phyloP scores from a whole-genome alignment of 2,113 vertebrate species.

The Poeciliopsis prolifica region DNA sequence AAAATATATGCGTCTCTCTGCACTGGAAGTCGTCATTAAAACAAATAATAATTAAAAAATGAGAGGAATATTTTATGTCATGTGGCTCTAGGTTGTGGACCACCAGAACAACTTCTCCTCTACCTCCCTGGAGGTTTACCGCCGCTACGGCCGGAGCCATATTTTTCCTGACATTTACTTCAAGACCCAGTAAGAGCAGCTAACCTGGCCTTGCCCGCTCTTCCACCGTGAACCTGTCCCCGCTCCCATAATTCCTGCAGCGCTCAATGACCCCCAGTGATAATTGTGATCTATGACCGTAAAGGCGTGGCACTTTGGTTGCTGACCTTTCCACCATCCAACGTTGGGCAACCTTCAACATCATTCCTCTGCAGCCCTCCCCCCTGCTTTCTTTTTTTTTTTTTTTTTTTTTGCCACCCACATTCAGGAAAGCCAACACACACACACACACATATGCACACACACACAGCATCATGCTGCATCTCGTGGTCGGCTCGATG shows the following conservation, averaged over 20 bases:
- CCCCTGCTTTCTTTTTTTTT: not conserved
- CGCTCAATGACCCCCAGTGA: slow-evolving; percentile 72
- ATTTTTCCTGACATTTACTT: slow-evolving; percentile 31
- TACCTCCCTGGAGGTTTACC: not conserved
- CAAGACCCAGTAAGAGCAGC: slow-evolving; percentile 12
- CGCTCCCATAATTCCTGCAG: slow-evolving; percentile 61
- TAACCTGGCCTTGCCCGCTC: slow-evolving; percentile 30
- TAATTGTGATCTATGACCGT: slow-evolving; percentile 78
- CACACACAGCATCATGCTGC: slow-evolving; percentile 10
- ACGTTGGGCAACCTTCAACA: slow-evolving; percentile 67
- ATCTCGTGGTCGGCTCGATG: slow-evolving; percentile 64
- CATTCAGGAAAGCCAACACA: not conserved
- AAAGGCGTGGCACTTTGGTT: slow-evolving; percentile 58
- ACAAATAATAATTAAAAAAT: no score
- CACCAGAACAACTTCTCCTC: slow-evolving; percentile 5
- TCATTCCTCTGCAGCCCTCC: slow-evolving; percentile 18
- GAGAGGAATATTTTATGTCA: not conserved
- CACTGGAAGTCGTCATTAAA: not conserved
- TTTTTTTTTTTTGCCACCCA: slow-evolving; percentile 7
- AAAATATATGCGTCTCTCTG: not conserved
- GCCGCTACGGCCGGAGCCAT: not conserved
- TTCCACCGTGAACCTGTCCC: slow-evolving; percentile 15
- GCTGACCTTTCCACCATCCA: slow-evolving; percentile 78
- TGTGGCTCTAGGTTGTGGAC: not conserved
- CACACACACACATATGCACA: no score